Evolutionary conservation across 1,140 invertebrate species (phyloP), one percentile per base, ranked within the genome.

Genomic region (Drosophila bifasciata): DNA sequence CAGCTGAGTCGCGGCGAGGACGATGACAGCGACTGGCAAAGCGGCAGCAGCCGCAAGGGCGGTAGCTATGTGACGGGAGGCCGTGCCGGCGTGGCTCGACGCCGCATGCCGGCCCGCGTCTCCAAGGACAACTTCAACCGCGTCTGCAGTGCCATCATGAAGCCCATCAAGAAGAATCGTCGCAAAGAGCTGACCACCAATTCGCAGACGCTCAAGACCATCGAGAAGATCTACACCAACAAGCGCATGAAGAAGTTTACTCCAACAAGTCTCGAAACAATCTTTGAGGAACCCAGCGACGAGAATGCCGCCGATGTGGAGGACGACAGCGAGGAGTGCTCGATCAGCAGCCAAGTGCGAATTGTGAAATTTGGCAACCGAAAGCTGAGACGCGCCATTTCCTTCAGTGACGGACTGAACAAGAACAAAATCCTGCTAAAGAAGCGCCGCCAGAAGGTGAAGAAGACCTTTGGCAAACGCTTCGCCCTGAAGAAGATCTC

Each of bases 251-350:
- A 77, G 8, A 91, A 89, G 28, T 89, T 91, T 11, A 88, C 62
- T 15, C 90, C 86, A 2, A 52, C 90, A 13, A 90, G 73, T 48
- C 64, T 91, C 17, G 90, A 91, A 50, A 91, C 90, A 0, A 91
- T 91, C 13, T 91, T 91, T 16, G 90, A 91, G 61, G 90, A 91
- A 59, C 83, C 86, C 4, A 79, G 68, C 28, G 84, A 89, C 9
- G 74, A 73, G 39, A 83, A 80, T n/a, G 79, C 76, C 1, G 77
- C 80, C 23, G 76, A 90, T 50, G 88, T 46, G 0, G 79, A 81
- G 36, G 79, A 81, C 39, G 89, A 70, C 16, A 73, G 70, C 16
- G 69, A 77, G 19, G 88, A 83, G 17, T 78, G 76, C 17, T 67
- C 74, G 28, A 84, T 89, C 0, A 71, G 68, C 51, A 76, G 64